Percentiles rank a stretch among this genome's conserved stretches.
Conservation (phyloP, 2,113 vertebrate species). For the Pogonocichla stellata region DNA sequence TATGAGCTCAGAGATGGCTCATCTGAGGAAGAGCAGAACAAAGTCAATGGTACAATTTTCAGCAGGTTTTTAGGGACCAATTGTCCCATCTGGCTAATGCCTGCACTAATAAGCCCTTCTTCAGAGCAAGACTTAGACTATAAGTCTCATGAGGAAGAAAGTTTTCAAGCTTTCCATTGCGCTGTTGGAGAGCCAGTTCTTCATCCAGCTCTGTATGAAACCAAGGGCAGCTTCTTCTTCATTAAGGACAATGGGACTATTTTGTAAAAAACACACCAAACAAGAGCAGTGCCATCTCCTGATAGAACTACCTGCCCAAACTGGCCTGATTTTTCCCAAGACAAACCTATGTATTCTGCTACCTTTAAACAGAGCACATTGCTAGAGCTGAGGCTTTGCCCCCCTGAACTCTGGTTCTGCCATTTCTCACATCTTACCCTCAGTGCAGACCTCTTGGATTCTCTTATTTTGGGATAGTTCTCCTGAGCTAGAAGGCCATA, state of each 20-base stretch:
- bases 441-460: not conserved
- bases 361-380: not conserved
- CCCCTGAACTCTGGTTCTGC: not conserved
- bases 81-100: not conserved
- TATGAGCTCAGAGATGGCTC: not conserved
- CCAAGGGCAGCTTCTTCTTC: not conserved
- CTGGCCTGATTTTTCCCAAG: not conserved
- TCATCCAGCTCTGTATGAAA: not conserved
- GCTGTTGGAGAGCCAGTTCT: not conserved
- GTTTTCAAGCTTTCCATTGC: not conserved
- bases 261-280: not conserved
- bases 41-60: not conserved
- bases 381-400: not conserved
- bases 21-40: not conserved
- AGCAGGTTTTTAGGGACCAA: not conserved
- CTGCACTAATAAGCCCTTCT: not conserved
- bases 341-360: not conserved
- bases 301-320: not conserved
- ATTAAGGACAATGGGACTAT: not conserved
- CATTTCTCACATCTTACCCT: not conserved
- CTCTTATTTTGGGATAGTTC: not conserved
- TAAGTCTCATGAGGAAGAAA: not conserved
- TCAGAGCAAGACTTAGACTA: fast-evolving
- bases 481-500: not conserved
- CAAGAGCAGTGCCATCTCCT: not conserved